Evolutionary conservation across 2,888 invertebrate species (phyloP), one percentile per base, ranked within the genome.

Genomic region (Cetonia aurata): DNA sequence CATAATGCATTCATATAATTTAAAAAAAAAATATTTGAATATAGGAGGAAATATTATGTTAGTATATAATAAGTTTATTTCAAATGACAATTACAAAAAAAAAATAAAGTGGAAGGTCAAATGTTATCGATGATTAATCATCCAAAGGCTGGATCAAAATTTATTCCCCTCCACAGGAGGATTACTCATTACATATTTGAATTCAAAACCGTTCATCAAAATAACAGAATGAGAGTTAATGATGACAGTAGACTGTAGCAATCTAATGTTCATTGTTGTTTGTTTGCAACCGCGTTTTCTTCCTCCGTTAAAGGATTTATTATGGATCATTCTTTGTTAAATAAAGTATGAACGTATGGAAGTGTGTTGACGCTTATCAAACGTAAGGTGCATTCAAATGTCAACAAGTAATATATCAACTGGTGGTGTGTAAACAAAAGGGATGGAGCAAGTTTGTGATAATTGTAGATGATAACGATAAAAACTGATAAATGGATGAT

Each of bases 401-500:
- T 65, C 62, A 50, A 65, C 52, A 56, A 31, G 33, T 37, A 33
- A 10, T 12, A 31, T 33, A 56, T 15, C 55, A 33, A 56, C 15
- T 15, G 50, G 17, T 62, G 10, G 31, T 9, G 48, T 37, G 52
- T 65, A 65, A 65, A 65, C 62, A 65, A 52, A 17, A 50, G 37
- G 50, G 25, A 65, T 50, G 37, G 33, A 50, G 52, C 62, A 37
- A 37, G 17, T 62, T 65, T 52, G 62, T 17, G 50, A 65, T 65
- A 65, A 65, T 50, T 52, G 17, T 41, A 50, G 17, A 50, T 50
- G 62, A 65, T 65, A 65, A 50, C 62, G 62, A 65, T 65, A 65
- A 65, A 50, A 37, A 50, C 62, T 65, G 62, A 65, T 65, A 65
- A 65, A 25, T 50, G 50, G 57, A 65, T 65, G 37, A 50, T 65